Evolutionary conservation across 1,140 invertebrate species (phyloP).

Genomic region (Caenorhabditis tropicalis): DNA sequence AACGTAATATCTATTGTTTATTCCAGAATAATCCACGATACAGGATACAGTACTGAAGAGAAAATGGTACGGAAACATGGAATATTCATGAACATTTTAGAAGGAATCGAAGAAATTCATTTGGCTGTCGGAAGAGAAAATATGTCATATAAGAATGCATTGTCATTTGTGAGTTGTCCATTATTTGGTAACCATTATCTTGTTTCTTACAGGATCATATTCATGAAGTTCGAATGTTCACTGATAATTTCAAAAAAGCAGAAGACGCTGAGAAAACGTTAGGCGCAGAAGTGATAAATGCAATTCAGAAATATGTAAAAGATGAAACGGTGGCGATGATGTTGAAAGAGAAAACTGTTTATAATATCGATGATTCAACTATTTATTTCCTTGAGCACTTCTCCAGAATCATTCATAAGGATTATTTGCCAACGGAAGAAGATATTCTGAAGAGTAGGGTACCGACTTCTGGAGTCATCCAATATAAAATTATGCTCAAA

Average conservation of each 20-base stretch:
- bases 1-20: not conserved
- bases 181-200: not conserved
- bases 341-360: not conserved
- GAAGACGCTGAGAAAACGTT: not conserved
- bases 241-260: constrained; percentile 6
- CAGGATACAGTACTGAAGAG: constrained; percentile 90
- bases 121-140: constrained; percentile 82
- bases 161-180: constrained; percentile 41
- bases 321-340: constrained; percentile 15
- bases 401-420: constrained; percentile 86
- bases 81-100: constrained; percentile 86
- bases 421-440: constrained; percentile 94
- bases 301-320: constrained; percentile 4
- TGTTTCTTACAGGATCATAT: not conserved
- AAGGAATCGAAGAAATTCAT: constrained; percentile 83
- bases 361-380: constrained; percentile 2
- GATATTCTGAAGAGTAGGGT: constrained; percentile 95
- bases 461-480: constrained; percentile 81
- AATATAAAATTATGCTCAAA: constrained; percentile 71
- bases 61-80: constrained; percentile 88
- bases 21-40: constrained; percentile 87
- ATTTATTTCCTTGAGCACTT: constrained; percentile 86
- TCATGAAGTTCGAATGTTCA: constrained; percentile 20
- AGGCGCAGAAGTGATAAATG: constrained; percentile 8
- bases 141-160: constrained; percentile 76